A percentile compares a stretch with the other conserved stretches of the same genome.
phyloP scores from a whole-genome alignment of 2,888 invertebrate genomes.

The Torymus tubicola region DNA sequence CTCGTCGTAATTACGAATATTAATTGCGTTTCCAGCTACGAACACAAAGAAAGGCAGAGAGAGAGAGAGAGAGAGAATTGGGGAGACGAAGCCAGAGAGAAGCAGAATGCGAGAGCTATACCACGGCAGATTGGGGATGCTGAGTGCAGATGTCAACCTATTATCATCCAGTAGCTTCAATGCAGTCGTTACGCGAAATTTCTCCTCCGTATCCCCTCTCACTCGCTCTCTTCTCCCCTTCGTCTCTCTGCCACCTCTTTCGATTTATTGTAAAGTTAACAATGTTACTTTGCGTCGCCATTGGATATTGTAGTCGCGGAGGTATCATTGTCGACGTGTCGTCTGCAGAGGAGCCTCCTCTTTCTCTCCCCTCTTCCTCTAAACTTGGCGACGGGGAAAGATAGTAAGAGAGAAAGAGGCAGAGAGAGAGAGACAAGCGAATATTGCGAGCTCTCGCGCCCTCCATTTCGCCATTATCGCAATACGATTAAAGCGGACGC shows the following conservation, averaged over 20 bases:
- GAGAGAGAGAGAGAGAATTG: constrained; percentile 13
- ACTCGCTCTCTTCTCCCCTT: constrained; percentile 54
- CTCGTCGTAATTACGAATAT: constrained; percentile 72
- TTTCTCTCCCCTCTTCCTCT: background rate
- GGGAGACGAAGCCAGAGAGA: constrained; percentile 1
- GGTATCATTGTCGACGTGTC: constrained; percentile 75
- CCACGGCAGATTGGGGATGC: constrained; percentile 67
- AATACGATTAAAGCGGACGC: constrained; percentile 37
- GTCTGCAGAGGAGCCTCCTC: constrained; percentile 67
- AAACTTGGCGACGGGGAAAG: background rate
- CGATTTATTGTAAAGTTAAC: constrained; percentile 74
- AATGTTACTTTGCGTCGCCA: constrained; percentile 72
- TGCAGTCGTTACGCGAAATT: constrained; percentile 63
- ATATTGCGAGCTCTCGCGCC: constrained; percentile 34
- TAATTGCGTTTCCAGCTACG: constrained; percentile 72
- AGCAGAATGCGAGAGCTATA: constrained; percentile 6
- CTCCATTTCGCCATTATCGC: constrained; percentile 39
- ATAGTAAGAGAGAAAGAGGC: background rate
- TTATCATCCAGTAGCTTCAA: constrained; percentile 73
- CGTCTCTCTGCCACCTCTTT: constrained; percentile 53
- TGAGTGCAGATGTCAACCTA: constrained; percentile 76
- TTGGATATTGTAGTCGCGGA: constrained; percentile 69
- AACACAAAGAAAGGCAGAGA: background rate
- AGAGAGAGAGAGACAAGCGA: constrained; percentile 10
- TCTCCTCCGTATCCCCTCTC: constrained; percentile 11